Conservation (phyloP, 2,888 invertebrate species). For the Erebia ligea region DNA sequence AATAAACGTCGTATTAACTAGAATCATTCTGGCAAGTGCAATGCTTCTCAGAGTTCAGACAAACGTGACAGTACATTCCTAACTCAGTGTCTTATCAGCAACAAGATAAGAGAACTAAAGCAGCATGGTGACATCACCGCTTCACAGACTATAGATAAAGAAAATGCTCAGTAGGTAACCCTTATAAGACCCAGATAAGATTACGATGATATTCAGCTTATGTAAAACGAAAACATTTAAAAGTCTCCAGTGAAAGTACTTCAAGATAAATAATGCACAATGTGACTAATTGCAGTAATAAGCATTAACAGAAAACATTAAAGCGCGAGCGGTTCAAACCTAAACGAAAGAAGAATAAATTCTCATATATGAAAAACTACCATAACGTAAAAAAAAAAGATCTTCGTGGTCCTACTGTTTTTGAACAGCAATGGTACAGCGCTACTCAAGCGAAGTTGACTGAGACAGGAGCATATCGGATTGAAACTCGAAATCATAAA, state of each 20-base stretch:
- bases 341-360: slow-evolving; percentile 21
- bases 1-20: slow-evolving; percentile 39
- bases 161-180: slow-evolving; percentile 73
- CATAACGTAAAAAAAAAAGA: slow-evolving; percentile 21
- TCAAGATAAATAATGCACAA: slow-evolving; percentile 1
- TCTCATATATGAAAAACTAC: slow-evolving; percentile 15
- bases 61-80: slow-evolving; percentile 61
- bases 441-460: slow-evolving; percentile 71
- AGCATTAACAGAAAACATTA: slow-evolving; percentile 20
- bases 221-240: slow-evolving; percentile 46
- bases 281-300: slow-evolving; percentile 33
- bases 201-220: slow-evolving; percentile 55
- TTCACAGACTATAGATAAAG: slow-evolving; percentile 71
- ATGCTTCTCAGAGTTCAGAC: slow-evolving; percentile 35
- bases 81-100: slow-evolving; percentile 65
- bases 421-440: slow-evolving; percentile 59
- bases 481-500: slow-evolving; percentile 82
- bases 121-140: slow-evolving; percentile 75
- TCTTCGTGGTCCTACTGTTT: slow-evolving; percentile 45
- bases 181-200: slow-evolving; percentile 51
- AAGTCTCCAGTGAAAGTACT: slow-evolving; percentile 30
- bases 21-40: slow-evolving; percentile 36
- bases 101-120: slow-evolving; percentile 72
- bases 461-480: slow-evolving; percentile 81
- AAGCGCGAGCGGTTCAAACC: slow-evolving; percentile 6